Conservation (phyloP, 2,113 vertebrate species). For the Heterochromis multidens region DNA sequence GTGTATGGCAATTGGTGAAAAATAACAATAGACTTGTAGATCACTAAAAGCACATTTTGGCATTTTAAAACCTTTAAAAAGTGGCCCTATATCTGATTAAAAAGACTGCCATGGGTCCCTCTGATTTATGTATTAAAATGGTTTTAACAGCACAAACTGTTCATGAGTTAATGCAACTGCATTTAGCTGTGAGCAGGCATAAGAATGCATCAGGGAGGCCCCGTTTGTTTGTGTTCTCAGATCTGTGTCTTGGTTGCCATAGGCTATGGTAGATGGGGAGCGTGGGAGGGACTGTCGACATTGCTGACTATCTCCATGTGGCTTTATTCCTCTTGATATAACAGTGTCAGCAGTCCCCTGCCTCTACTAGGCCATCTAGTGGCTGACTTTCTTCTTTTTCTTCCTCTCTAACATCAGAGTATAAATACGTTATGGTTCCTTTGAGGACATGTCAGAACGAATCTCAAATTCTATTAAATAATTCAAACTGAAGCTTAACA, state of each 20-base stretch:
- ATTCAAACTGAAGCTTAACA: not conserved
- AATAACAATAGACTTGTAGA: not conserved
- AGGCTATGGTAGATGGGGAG: conserved; percentile 63
- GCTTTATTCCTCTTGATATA: conserved; percentile 73
- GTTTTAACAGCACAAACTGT: not conserved
- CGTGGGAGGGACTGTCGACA: conserved; percentile 73
- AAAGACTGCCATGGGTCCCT: not conserved
- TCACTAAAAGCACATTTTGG: not conserved
- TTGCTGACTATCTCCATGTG: conserved; percentile 73
- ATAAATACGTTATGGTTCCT: not conserved
- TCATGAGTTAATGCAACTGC: conserved; percentile 8
- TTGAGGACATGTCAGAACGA: not conserved
- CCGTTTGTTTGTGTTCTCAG: conserved; percentile 61
- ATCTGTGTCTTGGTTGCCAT: conserved; percentile 69
- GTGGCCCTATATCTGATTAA: not conserved
- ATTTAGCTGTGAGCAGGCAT: conserved; percentile 17
- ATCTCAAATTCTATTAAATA: not conserved
- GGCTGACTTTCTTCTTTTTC: not conserved
- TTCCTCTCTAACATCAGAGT: not conserved
- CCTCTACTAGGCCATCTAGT: conserved; percentile 67
- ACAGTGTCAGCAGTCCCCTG: conserved; percentile 65
- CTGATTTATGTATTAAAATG: not conserved
- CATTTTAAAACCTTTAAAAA: not conserved
- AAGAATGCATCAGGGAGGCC: conserved; percentile 59
- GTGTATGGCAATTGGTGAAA: not conserved